Percentiles rank a stretch among this genome's conserved stretches.
Conservation (phyloP, 2,113 vertebrate species). For the Mugil cephalus region DNA sequence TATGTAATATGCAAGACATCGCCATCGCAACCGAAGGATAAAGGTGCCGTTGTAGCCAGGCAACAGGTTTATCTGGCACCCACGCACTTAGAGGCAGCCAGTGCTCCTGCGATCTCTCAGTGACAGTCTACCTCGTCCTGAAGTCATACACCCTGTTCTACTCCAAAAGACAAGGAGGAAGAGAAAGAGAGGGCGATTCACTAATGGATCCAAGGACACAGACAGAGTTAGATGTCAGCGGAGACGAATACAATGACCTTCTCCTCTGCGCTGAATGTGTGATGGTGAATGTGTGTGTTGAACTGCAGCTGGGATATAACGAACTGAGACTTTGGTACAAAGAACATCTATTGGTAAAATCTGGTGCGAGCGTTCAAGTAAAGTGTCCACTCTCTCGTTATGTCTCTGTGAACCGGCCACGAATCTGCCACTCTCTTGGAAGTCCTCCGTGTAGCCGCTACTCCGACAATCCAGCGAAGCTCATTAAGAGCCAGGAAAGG, state of each 20-base stretch:
- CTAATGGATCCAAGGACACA: constrained; percentile 64
- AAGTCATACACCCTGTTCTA: constrained; percentile 74
- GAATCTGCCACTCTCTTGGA: constrained; percentile 38
- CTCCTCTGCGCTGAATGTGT: constrained; percentile 38
- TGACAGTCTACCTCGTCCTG: constrained; percentile 74
- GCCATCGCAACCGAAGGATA: constrained; percentile 80
- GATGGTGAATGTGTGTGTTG: constrained; percentile 22
- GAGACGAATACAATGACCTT: constrained; percentile 69
- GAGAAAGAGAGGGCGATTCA: constrained; percentile 27
- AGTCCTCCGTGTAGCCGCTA: constrained; percentile 38
- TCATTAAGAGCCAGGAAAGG: constrained; percentile 61
- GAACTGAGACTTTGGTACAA: constrained; percentile 40
- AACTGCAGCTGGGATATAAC: constrained; percentile 36
- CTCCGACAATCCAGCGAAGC: constrained; percentile 35
- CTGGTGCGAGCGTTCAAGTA: constrained; percentile 51
- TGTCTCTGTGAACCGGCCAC: constrained; percentile 53
- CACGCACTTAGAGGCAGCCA: constrained; percentile 76
- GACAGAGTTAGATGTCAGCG: constrained; percentile 45
- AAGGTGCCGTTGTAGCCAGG: constrained; percentile 84
- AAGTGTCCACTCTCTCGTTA: constrained; percentile 54
- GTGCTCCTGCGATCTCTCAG: constrained; percentile 69
- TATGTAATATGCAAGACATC: constrained; percentile 69
- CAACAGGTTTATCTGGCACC: constrained; percentile 83
- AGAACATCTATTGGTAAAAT: constrained; percentile 35
- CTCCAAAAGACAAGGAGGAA: constrained; percentile 59